Evolutionary conservation across 1,140 invertebrate genomes (phyloP).

Genomic region (Magallana angulata): DNA sequence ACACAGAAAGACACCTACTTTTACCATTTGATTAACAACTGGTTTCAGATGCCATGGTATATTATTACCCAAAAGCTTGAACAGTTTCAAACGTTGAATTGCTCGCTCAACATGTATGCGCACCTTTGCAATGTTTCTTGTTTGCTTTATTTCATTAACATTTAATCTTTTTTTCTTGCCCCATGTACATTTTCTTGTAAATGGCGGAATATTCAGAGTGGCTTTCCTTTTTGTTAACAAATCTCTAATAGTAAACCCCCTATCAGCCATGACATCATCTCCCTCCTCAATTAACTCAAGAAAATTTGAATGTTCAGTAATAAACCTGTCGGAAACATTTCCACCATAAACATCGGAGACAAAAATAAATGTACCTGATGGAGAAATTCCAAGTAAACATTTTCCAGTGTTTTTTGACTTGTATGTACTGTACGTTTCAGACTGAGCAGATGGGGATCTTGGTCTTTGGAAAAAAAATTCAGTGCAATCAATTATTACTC

Average conservation of each 20-base stretch:
- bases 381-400: too few relatives aligned
- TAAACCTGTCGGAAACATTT: conserved; percentile 7
- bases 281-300: background rate
- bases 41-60: too few relatives aligned
- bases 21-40: conserved; percentile 34
- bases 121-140: conserved; percentile 40
- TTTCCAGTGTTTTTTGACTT: too few relatives aligned
- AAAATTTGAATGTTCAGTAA: background rate
- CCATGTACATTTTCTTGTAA: conserved; percentile 31
- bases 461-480: too few relatives aligned
- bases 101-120: conserved; percentile 48
- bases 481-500: too few relatives aligned
- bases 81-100: conserved; percentile 36
- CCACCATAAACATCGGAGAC: conserved; percentile 47
- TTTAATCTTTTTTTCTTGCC: background rate
- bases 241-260: conserved; percentile 44
- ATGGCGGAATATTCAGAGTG: conserved; percentile 43
- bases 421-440: too few relatives aligned
- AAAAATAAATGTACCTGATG: background rate
- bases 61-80: background rate
- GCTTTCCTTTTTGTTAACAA: conserved; percentile 42
- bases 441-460: too few relatives aligned
- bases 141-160: conserved; percentile 43
- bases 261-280: conserved; percentile 50
- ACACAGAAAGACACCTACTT: background rate